Evolutionary conservation across 2,888 invertebrate genomes (phyloP).

Genomic region (Lithophane leautieri): DNA sequence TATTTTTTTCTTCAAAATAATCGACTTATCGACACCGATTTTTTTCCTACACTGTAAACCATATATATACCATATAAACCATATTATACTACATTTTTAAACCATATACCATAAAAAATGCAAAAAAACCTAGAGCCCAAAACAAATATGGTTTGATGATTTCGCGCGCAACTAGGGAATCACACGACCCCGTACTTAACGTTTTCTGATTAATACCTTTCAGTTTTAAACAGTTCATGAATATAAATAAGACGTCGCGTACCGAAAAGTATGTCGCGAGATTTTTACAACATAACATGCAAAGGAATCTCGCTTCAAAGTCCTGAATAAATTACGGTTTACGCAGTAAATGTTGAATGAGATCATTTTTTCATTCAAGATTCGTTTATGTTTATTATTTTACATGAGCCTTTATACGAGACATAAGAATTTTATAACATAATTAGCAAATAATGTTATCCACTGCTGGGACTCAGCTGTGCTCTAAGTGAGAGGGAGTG

Average conservation of each 20-base stretch:
- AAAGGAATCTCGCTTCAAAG: constrained; percentile 20
- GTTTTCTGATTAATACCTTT: constrained; percentile 4
- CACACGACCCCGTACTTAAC: background rate
- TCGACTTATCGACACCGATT: no score
- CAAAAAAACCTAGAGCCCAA: no score
- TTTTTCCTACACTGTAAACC: no score
- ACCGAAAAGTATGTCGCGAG: constrained; percentile 5
- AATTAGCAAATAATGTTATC: background rate
- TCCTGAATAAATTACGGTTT: constrained; percentile 30
- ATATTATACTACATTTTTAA: no score
- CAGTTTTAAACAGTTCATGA: constrained; percentile 30
- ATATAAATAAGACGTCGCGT: constrained; percentile 24
- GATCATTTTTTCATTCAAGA: constrained; percentile 41
- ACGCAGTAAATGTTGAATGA: constrained; percentile 29
- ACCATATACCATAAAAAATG: no score
- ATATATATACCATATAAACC: no score
- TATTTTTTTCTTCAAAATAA: no score
- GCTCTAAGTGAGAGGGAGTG: background rate
- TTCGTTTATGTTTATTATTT: constrained; percentile 20
- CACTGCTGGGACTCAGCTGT: background rate
- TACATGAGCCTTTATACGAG: background rate
- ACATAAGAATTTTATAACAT: background rate
- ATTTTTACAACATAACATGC: constrained; percentile 26
- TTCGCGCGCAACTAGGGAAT: no score
- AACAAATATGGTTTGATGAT: no score